phyloP scores from a whole-genome alignment of 2,113 vertebrate species.

The Pelmatolapia mariae region DNA sequence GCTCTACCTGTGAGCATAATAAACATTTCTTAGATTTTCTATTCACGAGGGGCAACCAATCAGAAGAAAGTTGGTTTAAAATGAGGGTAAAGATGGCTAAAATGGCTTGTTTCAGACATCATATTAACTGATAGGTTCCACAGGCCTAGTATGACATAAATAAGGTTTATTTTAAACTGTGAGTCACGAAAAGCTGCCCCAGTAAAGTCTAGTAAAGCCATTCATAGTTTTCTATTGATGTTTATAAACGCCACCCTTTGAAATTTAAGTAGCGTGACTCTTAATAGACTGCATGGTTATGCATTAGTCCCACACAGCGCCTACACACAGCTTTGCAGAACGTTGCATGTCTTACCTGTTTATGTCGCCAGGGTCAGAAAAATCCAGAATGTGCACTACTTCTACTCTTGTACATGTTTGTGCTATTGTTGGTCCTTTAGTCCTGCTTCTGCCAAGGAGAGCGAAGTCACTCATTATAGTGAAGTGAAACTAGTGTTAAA shows the following conservation, averaged over 20 bases:
- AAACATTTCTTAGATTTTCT: background rate
- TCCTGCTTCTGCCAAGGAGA: background rate
- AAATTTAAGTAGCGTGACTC: background rate
- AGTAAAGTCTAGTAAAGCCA: background rate
- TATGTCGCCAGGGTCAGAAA: background rate
- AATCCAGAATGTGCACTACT: background rate
- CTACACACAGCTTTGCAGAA: background rate
- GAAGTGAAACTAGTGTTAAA: background rate
- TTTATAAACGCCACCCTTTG: background rate
- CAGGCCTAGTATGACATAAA: background rate
- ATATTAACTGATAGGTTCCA: background rate
- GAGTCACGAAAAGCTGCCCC: background rate
- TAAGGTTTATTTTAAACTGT: background rate
- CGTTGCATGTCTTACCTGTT: rapidly evolving
- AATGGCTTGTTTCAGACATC: background rate
- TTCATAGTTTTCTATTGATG: background rate
- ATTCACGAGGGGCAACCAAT: background rate
- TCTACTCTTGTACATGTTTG: background rate
- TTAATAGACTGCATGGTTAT: background rate
- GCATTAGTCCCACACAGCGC: rapidly evolving
- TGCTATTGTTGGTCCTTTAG: background rate
- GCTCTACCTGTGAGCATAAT: background rate
- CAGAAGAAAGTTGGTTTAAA: background rate
- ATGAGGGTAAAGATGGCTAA: background rate
- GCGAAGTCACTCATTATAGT: background rate